These are phyloP conservation scores for Alcedo atthis DNA, from an alignment of 2,797 vertebrate species.

Conservation along the genomic window DNA sequence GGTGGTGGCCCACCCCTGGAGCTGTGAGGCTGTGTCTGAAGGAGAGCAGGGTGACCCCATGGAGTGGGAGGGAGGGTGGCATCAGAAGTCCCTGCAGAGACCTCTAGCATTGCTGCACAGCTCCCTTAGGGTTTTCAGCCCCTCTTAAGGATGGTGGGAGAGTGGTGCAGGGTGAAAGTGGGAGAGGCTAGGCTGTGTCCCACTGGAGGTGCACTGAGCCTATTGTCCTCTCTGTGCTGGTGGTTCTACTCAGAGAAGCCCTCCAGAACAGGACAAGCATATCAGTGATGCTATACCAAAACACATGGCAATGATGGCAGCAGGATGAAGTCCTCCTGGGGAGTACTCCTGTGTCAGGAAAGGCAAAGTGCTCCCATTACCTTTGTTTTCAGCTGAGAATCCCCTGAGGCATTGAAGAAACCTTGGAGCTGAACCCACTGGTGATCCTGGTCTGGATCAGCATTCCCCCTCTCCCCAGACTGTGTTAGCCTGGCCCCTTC, in stretches of 20 bases:
- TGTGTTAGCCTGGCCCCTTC: not conserved
- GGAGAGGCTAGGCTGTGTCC: too few species aligned
- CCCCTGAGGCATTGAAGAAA: not conserved
- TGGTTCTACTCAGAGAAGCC: not conserved
- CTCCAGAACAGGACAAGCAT: not conserved
- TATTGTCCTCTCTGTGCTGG: not conserved
- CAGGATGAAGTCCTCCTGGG: not conserved
- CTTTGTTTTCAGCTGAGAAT: not conserved
- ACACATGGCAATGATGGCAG: not conserved
- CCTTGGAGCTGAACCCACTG: not conserved
- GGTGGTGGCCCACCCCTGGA: not conserved
- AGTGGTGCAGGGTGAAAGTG: not conserved
- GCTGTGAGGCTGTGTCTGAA: not conserved
- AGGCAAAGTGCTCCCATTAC: not conserved
- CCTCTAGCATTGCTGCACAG: not conserved
- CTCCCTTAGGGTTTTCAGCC: not conserved
- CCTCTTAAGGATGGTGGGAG: not conserved
- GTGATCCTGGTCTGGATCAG: not conserved
- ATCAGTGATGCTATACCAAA: fast-evolving
- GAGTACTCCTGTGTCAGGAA: not conserved
- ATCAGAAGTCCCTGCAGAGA: not conserved
- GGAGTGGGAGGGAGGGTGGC: not conserved
- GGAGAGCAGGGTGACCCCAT: not conserved
- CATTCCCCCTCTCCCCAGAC: not conserved
- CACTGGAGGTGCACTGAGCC: not conserved